Conservation (phyloP, 2,797 vertebrate species). For the Danio kyathit region DNA sequence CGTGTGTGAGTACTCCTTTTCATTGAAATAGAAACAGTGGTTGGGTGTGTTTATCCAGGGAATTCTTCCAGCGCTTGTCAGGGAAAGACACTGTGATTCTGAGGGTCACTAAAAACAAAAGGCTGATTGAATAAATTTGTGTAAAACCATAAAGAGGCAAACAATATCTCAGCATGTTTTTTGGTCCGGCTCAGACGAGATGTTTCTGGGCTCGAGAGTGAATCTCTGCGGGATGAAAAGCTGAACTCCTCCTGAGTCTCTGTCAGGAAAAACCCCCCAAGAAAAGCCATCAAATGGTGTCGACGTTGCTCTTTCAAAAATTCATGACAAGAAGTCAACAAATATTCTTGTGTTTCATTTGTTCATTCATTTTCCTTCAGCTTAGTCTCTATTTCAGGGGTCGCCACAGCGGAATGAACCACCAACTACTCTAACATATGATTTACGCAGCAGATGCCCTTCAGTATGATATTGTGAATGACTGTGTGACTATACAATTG, state of each 20-base stretch:
- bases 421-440: no score
- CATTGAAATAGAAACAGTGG: no score
- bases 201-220: slow-evolving; percentile 7
- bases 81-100: slow-evolving; percentile 74
- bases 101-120: slow-evolving; percentile 78
- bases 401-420: no score
- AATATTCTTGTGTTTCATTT: no score
- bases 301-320: no score
- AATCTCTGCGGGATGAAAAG: not conserved
- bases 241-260: not conserved
- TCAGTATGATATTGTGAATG: no score
- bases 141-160: slow-evolving; percentile 79
- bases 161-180: slow-evolving; percentile 70
- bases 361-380: no score
- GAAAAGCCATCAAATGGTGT: not conserved
- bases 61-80: slow-evolving; percentile 75
- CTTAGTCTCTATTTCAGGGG: no score
- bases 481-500: no score
- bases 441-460: no score
- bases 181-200: slow-evolving; percentile 51
- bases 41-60: slow-evolving; percentile 45
- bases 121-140: slow-evolving; percentile 81
- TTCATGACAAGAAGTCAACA: no score
- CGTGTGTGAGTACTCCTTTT: no score
- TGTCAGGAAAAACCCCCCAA: slow-evolving; percentile 5